phyloP scores from a whole-genome alignment of 2,113 vertebrate genomes.

The pig (Sus scrofa) region DNA sequence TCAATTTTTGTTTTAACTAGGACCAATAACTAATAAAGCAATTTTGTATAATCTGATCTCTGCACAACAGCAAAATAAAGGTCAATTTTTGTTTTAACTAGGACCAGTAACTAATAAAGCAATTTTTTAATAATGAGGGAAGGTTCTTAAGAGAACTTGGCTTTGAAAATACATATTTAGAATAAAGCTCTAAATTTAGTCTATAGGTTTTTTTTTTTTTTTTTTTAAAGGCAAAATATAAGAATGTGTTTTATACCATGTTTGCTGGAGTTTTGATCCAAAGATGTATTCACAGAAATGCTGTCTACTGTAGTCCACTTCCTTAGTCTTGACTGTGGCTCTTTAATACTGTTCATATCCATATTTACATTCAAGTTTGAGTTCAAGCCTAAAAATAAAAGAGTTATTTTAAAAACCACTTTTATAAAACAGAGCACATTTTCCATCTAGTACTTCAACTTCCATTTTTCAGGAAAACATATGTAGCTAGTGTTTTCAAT shows the following conservation, averaged over 20 bases:
- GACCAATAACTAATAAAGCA: background rate
- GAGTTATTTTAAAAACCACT: background rate
- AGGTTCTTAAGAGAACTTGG: background rate
- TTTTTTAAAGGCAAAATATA: background rate
- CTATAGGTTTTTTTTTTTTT: background rate
- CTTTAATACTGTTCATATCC: slow-evolving; percentile 97
- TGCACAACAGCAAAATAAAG: background rate
- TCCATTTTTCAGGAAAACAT: background rate
- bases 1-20: slow-evolving; percentile 14
- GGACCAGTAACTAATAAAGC: background rate
- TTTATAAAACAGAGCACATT: background rate
- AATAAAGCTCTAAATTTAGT: background rate
- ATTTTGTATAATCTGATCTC: background rate
- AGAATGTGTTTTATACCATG: slow-evolving; percentile 89
- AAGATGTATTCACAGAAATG: slow-evolving; percentile 93
- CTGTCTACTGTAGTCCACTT: slow-evolving; percentile 98
- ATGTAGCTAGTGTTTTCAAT: slow-evolving; percentile 50
- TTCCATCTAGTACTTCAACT: background rate
- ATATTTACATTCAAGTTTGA: slow-evolving; percentile 99
- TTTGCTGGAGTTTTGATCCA: slow-evolving; percentile 99
- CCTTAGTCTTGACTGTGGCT: slow-evolving; percentile 98
- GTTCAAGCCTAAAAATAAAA: slow-evolving; percentile 92
- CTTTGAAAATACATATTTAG: background rate
- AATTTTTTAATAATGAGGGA: slow-evolving; percentile 16
- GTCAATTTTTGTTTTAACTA: background rate